A percentile compares a stretch with the other conserved stretches of the same genome.
Conservation (phyloP, 2,888 invertebrate genomes). For the Polydrusus tereticollis region DNA sequence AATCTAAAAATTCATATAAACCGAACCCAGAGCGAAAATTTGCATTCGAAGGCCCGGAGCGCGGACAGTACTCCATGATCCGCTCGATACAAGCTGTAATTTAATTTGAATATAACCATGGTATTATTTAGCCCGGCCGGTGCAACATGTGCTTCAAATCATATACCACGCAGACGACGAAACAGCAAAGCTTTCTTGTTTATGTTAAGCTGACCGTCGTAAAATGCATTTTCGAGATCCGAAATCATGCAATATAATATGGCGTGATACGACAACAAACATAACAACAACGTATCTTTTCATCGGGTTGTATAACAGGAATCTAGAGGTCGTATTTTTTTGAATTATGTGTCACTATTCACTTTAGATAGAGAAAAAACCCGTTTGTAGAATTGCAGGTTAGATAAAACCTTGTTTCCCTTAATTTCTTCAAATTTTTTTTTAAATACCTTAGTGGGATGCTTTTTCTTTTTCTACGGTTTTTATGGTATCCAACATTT, state of each 20-base stretch:
- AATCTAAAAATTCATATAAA: slow-evolving; percentile 14
- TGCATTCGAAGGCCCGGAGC: slow-evolving; percentile 41
- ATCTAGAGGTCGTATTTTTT: slow-evolving; percentile 34
- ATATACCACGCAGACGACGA: slow-evolving; percentile 59
- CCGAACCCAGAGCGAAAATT: slow-evolving; percentile 31
- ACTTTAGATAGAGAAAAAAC: neutral
- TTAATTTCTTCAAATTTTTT: too few relatives aligned
- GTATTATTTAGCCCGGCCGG: slow-evolving; percentile 56
- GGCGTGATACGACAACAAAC: slow-evolving; percentile 51
- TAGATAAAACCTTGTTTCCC: too few relatives aligned
- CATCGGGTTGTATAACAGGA: slow-evolving; percentile 45
- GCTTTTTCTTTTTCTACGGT: too few relatives aligned
- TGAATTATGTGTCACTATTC: slow-evolving; percentile 23
- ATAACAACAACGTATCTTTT: slow-evolving; percentile 48
- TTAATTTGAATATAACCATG: slow-evolving; percentile 61
- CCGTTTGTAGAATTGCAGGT: too few relatives aligned
- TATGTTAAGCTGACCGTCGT: slow-evolving; percentile 58
- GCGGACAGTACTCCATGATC: slow-evolving; percentile 34
- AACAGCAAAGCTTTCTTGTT: slow-evolving; percentile 61
- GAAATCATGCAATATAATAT: slow-evolving; percentile 49
- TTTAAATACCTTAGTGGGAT: too few relatives aligned
- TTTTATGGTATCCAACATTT: too few relatives aligned
- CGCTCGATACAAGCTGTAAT: slow-evolving; percentile 52
- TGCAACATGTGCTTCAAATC: slow-evolving; percentile 63
- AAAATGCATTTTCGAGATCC: slow-evolving; percentile 57